Evolutionary conservation across 1,140 invertebrate species (phyloP).

Genomic region (Cherax quadricarinatus): DNA sequence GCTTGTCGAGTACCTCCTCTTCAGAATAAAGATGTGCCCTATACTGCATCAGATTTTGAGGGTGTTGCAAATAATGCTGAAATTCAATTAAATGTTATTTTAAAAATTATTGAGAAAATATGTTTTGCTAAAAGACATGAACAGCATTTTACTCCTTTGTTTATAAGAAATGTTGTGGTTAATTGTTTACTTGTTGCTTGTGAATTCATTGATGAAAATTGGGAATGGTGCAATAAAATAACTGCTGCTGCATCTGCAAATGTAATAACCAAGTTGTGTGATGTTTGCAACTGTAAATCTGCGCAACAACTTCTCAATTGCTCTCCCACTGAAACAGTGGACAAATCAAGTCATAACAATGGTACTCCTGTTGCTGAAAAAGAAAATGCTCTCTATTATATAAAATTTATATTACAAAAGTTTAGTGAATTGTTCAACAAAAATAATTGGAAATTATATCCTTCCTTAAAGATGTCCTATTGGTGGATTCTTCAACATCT

Average conservation of each 20-base stretch:
- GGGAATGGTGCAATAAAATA: slow-evolving; percentile 35
- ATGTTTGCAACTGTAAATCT: slow-evolving; percentile 20
- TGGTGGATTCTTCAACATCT: slow-evolving; percentile 22
- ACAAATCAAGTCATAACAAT: background rate
- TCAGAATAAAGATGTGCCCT: slow-evolving; percentile 17
- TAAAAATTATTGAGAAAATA: background rate
- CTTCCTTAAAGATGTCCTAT: slow-evolving; percentile 27
- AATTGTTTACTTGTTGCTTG: slow-evolving; percentile 23
- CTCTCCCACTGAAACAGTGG: background rate
- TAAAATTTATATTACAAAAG: slow-evolving; percentile 12
- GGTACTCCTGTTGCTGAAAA: background rate
- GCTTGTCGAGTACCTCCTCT: slow-evolving; percentile 28
- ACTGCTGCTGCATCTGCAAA: slow-evolving; percentile 11
- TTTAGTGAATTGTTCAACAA: slow-evolving; percentile 30
- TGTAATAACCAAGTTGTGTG: slow-evolving; percentile 24
- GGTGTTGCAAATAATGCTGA: slow-evolving; percentile 38
- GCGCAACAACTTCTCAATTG: slow-evolving; percentile 5
- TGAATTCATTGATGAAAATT: slow-evolving; percentile 35
- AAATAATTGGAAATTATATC: slow-evolving; percentile 32
- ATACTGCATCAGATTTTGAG: slow-evolving; percentile 17
- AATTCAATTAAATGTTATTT: slow-evolving; percentile 24
- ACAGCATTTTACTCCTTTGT: slow-evolving; percentile 21
- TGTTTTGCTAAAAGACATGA: background rate
- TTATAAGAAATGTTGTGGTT: slow-evolving; percentile 25
- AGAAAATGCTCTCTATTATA: background rate